phyloP scores from a whole-genome alignment of 2,113 vertebrate species.

The Seriola aureovittata region DNA sequence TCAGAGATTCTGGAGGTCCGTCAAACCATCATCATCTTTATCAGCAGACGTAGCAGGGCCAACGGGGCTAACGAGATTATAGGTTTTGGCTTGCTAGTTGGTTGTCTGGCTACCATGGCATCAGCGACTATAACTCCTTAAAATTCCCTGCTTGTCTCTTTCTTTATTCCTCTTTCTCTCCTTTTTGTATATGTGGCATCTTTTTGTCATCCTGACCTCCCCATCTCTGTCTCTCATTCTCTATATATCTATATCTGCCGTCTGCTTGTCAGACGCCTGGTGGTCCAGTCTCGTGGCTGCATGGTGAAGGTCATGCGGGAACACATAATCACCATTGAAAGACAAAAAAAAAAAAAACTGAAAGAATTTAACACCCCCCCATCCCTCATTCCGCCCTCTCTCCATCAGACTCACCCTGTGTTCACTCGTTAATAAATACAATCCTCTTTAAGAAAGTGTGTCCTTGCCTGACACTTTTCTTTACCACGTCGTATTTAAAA shows the following conservation, averaged over 20 bases:
- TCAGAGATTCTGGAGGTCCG: constrained; percentile 4
- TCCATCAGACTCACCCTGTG: background rate
- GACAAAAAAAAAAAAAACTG: constrained; percentile 10
- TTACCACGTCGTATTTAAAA: background rate
- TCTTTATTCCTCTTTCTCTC: background rate
- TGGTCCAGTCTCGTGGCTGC: constrained; percentile 61
- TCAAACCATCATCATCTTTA: constrained; percentile 34
- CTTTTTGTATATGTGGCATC: background rate
- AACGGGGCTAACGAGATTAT: constrained; percentile 40
- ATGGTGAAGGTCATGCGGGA: constrained; percentile 54
- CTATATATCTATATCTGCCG: background rate
- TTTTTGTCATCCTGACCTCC: background rate
- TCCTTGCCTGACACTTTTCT: constrained; percentile 36
- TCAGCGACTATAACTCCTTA: background rate
- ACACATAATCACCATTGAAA: constrained; percentile 51
- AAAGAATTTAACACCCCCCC: constrained; percentile 48
- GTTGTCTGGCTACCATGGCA: constrained; percentile 28
- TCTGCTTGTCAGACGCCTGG: constrained; percentile 23
- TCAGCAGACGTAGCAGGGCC: constrained; percentile 28
- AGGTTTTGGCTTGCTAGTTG: constrained; percentile 18
- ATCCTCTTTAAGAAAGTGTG: constrained; percentile 45
- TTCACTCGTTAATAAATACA: constrained; percentile 48
- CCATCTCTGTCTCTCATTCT: background rate
- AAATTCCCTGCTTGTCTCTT: background rate
- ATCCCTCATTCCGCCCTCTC: constrained; percentile 26